A percentile compares a stretch with the other conserved stretches of the same genome.
Conservation (phyloP, 2,888 invertebrate species). For the Atrina japonica region DNA sequence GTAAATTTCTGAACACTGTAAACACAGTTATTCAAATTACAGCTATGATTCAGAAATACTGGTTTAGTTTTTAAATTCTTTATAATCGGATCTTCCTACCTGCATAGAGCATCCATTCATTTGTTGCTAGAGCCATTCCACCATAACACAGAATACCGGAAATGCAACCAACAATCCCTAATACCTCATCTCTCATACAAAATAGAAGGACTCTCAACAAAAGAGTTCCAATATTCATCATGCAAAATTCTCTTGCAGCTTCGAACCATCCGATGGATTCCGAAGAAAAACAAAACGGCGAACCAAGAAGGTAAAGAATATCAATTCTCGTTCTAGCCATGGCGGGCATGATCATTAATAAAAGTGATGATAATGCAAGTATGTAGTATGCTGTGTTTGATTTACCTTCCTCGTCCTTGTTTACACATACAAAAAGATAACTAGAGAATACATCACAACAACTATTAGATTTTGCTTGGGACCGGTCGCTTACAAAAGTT, state of each 20-base stretch:
- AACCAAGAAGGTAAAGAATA: conserved; percentile 25
- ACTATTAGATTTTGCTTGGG: background rate
- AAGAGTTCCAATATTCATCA: background rate
- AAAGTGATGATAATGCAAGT: background rate
- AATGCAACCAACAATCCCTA: conserved; percentile 17
- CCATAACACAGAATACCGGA: conserved; percentile 11
- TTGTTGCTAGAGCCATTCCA: conserved; percentile 9
- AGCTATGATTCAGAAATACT: no score
- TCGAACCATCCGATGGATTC: conserved; percentile 31
- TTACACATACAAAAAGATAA: background rate
- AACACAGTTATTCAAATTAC: no score
- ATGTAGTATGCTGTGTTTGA: background rate
- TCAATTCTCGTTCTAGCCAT: background rate
- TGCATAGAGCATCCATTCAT: conserved; percentile 24
- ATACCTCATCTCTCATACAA: conserved; percentile 23
- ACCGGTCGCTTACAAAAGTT: background rate
- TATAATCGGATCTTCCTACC: conserved; percentile 9
- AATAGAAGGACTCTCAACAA: conserved; percentile 12
- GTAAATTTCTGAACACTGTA: no score
- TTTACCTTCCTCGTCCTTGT: background rate
- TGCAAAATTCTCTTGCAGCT: background rate
- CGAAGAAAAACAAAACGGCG: conserved; percentile 34
- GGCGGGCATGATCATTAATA: background rate
- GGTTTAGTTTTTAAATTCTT: no score
- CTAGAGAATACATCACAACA: background rate